These are phyloP conservation scores for Anguilla rostrata DNA, from an alignment of 2,113 vertebrate species.

Conservation along the genomic window DNA sequence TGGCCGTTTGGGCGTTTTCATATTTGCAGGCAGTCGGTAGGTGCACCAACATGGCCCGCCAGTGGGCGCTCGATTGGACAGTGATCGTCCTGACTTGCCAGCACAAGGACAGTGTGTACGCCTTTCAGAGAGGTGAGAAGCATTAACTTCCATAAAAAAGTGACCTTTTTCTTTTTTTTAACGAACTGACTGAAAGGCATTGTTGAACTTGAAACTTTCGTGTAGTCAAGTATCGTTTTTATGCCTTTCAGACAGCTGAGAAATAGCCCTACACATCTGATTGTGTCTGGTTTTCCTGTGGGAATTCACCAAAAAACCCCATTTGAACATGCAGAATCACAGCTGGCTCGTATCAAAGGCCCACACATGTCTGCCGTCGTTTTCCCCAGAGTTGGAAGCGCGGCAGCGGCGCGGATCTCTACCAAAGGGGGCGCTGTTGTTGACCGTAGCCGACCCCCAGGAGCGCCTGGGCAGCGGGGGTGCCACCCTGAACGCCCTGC, in stretches of 20 bases:
- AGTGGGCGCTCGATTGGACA: slow-evolving; percentile 65
- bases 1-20: not conserved
- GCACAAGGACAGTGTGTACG: slow-evolving; percentile 76
- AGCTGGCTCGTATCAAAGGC: not conserved
- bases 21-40: not conserved
- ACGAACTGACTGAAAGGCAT: not conserved
- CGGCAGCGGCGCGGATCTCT: slow-evolving; percentile 76
- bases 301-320: not conserved
- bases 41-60: not conserved
- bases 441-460: slow-evolving; percentile 83
- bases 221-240: slow-evolving; percentile 70
- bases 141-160: not conserved
- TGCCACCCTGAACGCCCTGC: slow-evolving; percentile 88
- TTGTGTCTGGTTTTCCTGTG: not conserved
- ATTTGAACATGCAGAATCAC: not conserved
- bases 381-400: slow-evolving; percentile 77
- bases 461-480: slow-evolving; percentile 84
- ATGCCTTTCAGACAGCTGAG: slow-evolving; percentile 81
- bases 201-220: not conserved
- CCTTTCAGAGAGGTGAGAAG: slow-evolving; percentile 80
- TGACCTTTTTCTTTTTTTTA: not conserved
- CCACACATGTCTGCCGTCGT: not conserved
- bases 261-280: not conserved
- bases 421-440: slow-evolving; percentile 64
- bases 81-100: slow-evolving; percentile 84